Base-by-base conservation (phyloP, 2,888 invertebrate species). In the Lypha dubia region DNA sequence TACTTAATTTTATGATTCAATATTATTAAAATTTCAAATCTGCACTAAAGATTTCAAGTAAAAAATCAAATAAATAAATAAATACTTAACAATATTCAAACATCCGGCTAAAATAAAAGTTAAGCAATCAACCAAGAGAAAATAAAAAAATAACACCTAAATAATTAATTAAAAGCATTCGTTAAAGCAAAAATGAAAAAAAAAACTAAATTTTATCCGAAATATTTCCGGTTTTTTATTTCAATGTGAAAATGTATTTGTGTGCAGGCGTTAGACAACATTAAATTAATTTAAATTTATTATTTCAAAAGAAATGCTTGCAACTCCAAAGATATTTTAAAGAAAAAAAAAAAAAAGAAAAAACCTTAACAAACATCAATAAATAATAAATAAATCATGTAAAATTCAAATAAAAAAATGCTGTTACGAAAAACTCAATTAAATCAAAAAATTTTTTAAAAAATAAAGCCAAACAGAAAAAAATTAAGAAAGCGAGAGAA, bases 21-120 rank as follows among this genome's bases (percentile, higher is more conserved):
- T 74, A 32, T n/a, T 63, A 0, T 44, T 28, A 35, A 24, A 75
- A 20, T 17, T 17, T 53, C 15, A 63, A 75, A 65, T 35, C 41
- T 56, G 44, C 20, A 41, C 67, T n/a, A 73, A 80, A 67, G 53
- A 32, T 9, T 70, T 41, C 24, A n/a, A n/a, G 3, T 44, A 58
- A 13, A 53, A 44, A 20, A 17, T n/a, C n/a, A 58, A 9, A 56
- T 22, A n/a, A n/a, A 9, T 15, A 67, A 67, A 56, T 41, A n/a
- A n/a, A 9, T 15, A 67, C 60, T 46, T 41, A 49, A 4, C 8
- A 62, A 62, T 22, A 2, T 44, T 20, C 24, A 63, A 62, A 73
- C 68, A 82, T 85, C 81, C 81, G 81, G 58, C 65, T 65, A 41
- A 62, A 65, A 65, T 62, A 11, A 62, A 71, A 63, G 20, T 13